These are phyloP conservation scores for Podiceps cristatus DNA, from an alignment of 2,113 vertebrate species.

Conservation along the genomic window DNA sequence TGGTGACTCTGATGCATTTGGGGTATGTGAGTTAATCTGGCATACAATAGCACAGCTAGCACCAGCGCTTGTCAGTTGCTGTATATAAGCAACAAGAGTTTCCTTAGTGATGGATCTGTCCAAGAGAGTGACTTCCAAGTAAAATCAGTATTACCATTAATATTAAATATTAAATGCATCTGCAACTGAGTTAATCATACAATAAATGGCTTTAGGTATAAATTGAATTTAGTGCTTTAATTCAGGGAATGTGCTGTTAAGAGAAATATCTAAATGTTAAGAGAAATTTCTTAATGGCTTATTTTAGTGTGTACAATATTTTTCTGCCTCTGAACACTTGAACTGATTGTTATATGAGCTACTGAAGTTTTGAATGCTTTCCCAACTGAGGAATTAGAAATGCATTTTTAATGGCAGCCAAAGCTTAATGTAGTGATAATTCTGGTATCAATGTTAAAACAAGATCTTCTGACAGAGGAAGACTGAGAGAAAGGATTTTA, in stretches of 20 bases:
- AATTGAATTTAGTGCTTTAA: neutral
- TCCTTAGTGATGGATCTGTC: neutral
- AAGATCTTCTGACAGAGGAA: neutral
- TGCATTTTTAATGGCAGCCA: conserved; percentile 1
- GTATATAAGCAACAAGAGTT: neutral
- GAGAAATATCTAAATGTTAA: neutral
- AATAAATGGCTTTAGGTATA: neutral
- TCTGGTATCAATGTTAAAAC: neutral
- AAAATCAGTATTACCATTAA: neutral
- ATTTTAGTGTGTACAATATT: neutral
- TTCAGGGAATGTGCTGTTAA: neutral
- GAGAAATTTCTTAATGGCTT: neutral
- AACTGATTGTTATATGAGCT: neutral
- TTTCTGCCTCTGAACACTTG: neutral
- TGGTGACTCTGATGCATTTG: neutral
- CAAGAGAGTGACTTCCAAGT: neutral
- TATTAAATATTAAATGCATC: neutral
- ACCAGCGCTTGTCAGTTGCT: neutral
- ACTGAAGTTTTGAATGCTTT: conserved; percentile 10
- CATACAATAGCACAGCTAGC: neutral
- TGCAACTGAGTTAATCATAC: neutral
- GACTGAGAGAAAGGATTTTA: conserved; percentile 13
- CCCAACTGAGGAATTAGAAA: neutral
- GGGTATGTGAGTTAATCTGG: neutral
- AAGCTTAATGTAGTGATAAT: neutral